A percentile compares a stretch with the other conserved stretches of the same genome.
These are phyloP conservation scores for Etia nguti DNA, from an alignment of 2,113 vertebrate species.

Conservation along the genomic window DNA sequence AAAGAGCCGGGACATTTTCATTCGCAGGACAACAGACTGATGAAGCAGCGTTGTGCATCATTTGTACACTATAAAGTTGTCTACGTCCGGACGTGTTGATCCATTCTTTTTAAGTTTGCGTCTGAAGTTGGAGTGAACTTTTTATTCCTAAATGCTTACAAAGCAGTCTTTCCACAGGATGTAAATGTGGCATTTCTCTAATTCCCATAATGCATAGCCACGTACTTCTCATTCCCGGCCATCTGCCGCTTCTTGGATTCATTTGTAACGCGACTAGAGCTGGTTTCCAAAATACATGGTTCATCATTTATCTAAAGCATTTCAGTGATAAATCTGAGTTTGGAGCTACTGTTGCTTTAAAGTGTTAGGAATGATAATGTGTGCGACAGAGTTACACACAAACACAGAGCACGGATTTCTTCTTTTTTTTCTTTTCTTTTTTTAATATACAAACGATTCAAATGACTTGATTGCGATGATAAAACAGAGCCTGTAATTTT, in stretches of 20 bases:
- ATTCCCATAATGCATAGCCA: conserved; percentile 28
- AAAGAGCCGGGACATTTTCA: background rate
- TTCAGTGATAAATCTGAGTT: background rate
- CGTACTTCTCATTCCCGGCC: background rate
- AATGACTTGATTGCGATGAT: background rate
- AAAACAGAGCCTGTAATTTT: background rate
- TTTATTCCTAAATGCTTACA: background rate
- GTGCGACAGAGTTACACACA: background rate
- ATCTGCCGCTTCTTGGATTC: conserved; percentile 24
- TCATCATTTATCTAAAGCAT: background rate
- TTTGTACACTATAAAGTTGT: background rate
- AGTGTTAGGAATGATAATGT: background rate
- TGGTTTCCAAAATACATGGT: background rate
- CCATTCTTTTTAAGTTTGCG: background rate
- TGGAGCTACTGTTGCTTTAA: background rate
- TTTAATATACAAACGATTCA: background rate
- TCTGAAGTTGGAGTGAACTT: background rate
- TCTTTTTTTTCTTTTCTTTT: background rate
- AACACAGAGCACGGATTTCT: background rate
- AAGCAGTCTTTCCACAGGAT: background rate
- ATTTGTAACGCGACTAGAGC: background rate
- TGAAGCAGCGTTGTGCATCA: background rate
- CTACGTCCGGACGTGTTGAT: background rate
- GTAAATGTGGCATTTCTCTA: background rate
- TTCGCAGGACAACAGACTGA: background rate